Evolutionary conservation across 30 jellyfish, hydroid and myxozoan genomes (phyloP).

Genomic region (Haliclystus octoradiatus): DNA sequence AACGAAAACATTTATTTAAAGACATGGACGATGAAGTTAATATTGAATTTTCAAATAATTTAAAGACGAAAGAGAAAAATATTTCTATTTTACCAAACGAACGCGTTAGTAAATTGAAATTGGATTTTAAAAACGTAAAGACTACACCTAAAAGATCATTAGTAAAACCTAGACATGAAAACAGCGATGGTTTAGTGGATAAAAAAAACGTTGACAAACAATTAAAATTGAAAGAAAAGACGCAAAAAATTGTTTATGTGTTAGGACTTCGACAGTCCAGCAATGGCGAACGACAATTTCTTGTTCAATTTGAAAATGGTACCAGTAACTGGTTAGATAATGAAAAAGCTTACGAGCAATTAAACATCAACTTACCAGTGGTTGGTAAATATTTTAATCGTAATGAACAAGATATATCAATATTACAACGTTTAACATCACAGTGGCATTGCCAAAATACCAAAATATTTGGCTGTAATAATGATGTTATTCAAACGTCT

Average conservation of each 20-base stretch:
- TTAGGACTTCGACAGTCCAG: not conserved
- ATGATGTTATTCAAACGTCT: not conserved
- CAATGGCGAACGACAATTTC: conserved; percentile 15
- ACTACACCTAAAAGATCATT: too few species aligned
- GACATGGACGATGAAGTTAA: too few species aligned
- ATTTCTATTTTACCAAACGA: too few species aligned
- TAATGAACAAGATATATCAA: conserved; percentile 30
- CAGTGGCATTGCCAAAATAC: not conserved
- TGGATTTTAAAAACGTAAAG: too few species aligned
- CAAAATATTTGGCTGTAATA: not conserved
- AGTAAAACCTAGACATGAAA: too few species aligned
- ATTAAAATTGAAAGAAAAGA: not conserved
- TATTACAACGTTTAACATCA: conserved; percentile 37
- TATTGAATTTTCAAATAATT: too few species aligned
- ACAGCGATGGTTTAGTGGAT: too few species aligned
- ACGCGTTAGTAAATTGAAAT: too few species aligned
- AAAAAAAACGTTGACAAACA: not conserved
- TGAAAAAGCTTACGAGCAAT: conserved; percentile 2
- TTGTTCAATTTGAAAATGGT: conserved; percentile 77
- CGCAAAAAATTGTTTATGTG: not conserved
- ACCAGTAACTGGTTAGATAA: conserved; percentile 84
- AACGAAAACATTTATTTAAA: too few species aligned
- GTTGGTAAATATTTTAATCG: conserved; percentile 14
- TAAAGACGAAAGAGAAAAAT: too few species aligned
- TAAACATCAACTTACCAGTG: not conserved